Conservation (phyloP, 2,888 invertebrate species). For the Cataglyphis livida region DNA sequence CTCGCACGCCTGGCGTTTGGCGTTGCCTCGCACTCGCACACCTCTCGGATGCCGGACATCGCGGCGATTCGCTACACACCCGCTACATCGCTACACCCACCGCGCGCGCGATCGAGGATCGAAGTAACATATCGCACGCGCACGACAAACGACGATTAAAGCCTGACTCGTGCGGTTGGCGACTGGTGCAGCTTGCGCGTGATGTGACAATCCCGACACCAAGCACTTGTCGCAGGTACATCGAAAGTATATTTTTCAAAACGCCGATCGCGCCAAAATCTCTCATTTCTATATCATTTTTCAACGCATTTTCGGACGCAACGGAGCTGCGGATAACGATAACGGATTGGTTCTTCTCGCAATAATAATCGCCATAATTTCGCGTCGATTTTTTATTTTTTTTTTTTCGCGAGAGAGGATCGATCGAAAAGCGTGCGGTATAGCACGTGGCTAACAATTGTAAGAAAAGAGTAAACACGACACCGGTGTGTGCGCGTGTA, state of each 20-base stretch:
- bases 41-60: too few species aligned
- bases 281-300: not conserved
- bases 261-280: not conserved
- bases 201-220: not conserved
- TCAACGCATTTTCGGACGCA: not conserved
- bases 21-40: too few species aligned
- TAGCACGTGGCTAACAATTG: slow-evolving; percentile 63
- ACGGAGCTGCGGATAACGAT: slow-evolving; percentile 15
- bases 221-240: too few species aligned
- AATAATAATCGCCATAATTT: not conserved
- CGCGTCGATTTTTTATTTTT: not conserved
- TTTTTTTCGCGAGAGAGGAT: not conserved
- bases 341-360: not conserved
- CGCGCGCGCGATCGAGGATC: too few species aligned
- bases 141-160: too few species aligned
- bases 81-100: too few species aligned
- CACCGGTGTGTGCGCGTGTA: slow-evolving; percentile 20
- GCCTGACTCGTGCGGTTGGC: too few species aligned
- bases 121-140: too few species aligned
- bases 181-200: too few species aligned
- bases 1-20: too few species aligned
- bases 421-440: slow-evolving; percentile 38
- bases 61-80: too few species aligned
- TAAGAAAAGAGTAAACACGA: slow-evolving; percentile 63
- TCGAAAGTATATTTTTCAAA: not conserved